Evolutionary conservation across 2,113 vertebrate species (phyloP).

Genomic region (Megaleporinus macrocephalus): DNA sequence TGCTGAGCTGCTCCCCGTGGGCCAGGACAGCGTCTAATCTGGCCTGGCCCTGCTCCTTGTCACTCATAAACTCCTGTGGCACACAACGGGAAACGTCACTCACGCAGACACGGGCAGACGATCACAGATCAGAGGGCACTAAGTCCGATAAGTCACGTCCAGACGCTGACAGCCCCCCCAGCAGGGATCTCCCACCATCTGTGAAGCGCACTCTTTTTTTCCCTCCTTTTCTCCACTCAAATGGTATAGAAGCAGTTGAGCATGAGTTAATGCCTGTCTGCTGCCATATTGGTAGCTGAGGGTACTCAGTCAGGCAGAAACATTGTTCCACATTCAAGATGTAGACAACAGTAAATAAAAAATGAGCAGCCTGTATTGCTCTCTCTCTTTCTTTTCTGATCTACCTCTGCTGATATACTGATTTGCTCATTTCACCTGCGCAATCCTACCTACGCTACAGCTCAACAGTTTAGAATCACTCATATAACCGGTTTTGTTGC

Average conservation of each 20-base stretch:
- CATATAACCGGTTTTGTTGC: too few species aligned
- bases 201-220: constrained; percentile 57
- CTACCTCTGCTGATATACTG: not conserved
- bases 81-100: constrained; percentile 51
- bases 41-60: constrained; percentile 91
- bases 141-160: constrained; percentile 66
- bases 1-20: constrained; percentile 88
- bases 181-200: constrained; percentile 77
- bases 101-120: constrained; percentile 35
- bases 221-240: constrained; percentile 46
- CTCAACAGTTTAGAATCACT: too few species aligned
- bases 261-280: constrained; percentile 67
- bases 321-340: constrained; percentile 80
- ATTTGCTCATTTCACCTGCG: not conserved
- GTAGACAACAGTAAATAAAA: constrained; percentile 79
- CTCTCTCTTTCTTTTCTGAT: constrained; percentile 29
- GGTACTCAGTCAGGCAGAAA: constrained; percentile 76
- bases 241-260: constrained; percentile 71
- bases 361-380: constrained; percentile 58
- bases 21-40: constrained; percentile 85
- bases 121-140: constrained; percentile 56
- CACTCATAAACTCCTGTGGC: constrained; percentile 88
- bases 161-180: constrained; percentile 63
- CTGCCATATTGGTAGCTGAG: constrained; percentile 64
- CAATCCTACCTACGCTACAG: too few species aligned